Percentiles rank a stretch among this genome's conserved stretches.
These are phyloP conservation scores for Oscheius myriophilus DNA, from an alignment of 2,888 invertebrate genomes.

Conservation along the genomic window DNA sequence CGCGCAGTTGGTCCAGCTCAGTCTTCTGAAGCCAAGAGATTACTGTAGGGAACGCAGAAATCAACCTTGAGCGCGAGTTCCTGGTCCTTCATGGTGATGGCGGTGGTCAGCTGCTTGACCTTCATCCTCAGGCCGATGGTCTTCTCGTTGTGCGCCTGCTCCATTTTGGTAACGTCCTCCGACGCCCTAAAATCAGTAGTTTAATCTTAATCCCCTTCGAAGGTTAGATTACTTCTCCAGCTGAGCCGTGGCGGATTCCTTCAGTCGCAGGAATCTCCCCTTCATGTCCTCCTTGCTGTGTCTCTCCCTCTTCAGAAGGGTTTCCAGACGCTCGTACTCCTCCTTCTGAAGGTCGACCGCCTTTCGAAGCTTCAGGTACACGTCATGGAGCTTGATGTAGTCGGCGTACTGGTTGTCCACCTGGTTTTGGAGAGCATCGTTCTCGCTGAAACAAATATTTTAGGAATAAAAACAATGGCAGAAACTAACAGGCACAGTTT, in stretches of 20 bases:
- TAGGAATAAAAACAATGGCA: no score
- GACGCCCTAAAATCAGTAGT: slow-evolving; percentile 22
- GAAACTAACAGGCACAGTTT: no score
- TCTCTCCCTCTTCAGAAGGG: slow-evolving; percentile 6
- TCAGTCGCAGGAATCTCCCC: slow-evolving; percentile 4
- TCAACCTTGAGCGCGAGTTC: slow-evolving; percentile 24
- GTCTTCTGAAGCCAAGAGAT: slow-evolving; percentile 18
- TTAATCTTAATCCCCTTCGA: no score
- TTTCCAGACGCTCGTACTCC: slow-evolving; percentile 8
- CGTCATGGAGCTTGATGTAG: slow-evolving; percentile 16
- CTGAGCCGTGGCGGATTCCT: slow-evolving; percentile 15
- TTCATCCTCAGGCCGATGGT: slow-evolving; percentile 18
- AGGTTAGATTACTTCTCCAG: slow-evolving; percentile 11
- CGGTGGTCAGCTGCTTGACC: slow-evolving; percentile 5
- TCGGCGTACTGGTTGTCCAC: slow-evolving; percentile 12
- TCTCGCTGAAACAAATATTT: no score
- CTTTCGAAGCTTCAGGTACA: slow-evolving; percentile 14
- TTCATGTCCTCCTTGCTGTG: slow-evolving; percentile 6
- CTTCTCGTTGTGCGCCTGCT: slow-evolving; percentile 19
- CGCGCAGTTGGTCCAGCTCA: slow-evolving; percentile 8
- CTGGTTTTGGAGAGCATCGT: not conserved
- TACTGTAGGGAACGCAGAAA: no score
- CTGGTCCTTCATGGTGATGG: slow-evolving; percentile 5
- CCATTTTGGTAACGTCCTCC: slow-evolving; percentile 4
- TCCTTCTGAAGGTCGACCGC: slow-evolving; percentile 5